Evolutionary conservation across 2,888 invertebrate species (phyloP).

Genomic region (Cylindroiulus punctatus): DNA sequence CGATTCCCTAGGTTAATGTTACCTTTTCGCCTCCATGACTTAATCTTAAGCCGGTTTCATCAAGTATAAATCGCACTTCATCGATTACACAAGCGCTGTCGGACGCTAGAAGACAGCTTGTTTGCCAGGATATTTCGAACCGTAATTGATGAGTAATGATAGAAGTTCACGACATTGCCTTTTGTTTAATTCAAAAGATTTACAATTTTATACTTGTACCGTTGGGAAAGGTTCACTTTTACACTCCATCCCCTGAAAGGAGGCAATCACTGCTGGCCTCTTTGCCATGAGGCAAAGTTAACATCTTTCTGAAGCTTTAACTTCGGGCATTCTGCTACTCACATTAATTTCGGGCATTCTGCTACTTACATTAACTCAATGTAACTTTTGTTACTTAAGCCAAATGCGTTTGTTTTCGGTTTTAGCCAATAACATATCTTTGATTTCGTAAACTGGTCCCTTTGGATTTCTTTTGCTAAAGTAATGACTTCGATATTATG

Average conservation of each 20-base stretch:
- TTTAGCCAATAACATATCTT: not conserved
- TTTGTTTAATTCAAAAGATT: too few relatives aligned
- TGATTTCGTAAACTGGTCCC: not conserved
- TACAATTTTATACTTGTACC: too few relatives aligned
- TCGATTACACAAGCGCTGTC: not conserved
- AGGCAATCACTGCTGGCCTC: not conserved
- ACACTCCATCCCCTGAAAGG: not conserved
- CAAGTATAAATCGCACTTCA: not conserved
- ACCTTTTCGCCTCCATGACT: not conserved
- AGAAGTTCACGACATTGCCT: not conserved
- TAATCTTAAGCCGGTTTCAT: conserved; percentile 1
- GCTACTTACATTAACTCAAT: not conserved
- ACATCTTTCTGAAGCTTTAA: not conserved
- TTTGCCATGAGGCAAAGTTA: not conserved
- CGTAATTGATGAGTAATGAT: not conserved
- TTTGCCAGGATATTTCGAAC: not conserved
- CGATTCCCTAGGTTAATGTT: conserved; percentile 21
- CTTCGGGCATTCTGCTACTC: not conserved
- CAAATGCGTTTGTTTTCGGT: not conserved
- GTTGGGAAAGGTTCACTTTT: not conserved
- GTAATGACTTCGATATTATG: not conserved
- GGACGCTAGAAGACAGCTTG: not conserved
- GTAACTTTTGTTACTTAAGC: not conserved
- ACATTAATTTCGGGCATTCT: not conserved
- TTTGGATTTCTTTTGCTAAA: not conserved